phyloP scores from a whole-genome alignment of 2,888 invertebrate species.

The Ommatoiulus sabulosus region DNA sequence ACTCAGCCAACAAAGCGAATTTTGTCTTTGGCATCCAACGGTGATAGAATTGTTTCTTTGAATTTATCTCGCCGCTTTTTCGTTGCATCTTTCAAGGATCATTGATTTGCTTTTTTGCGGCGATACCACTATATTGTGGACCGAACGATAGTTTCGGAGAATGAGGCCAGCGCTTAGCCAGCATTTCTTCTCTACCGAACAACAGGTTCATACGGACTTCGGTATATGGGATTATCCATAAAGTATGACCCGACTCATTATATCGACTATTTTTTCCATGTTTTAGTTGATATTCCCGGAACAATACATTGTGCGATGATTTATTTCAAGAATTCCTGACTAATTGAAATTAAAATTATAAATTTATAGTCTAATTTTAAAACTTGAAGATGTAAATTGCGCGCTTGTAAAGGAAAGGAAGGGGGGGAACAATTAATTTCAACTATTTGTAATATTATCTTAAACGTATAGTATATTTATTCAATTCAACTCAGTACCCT shows the following conservation, averaged over 20 bases:
- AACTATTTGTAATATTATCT: no score
- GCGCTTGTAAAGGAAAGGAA: no score
- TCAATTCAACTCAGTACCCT: no score
- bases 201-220: not conserved
- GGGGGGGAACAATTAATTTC: no score
- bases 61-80: not conserved
- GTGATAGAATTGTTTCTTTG: conserved; percentile 37
- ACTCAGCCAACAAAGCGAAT: not conserved
- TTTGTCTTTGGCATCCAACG: conserved; percentile 8
- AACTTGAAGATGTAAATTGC: no score
- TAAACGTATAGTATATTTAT: no score
- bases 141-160: not conserved
- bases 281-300: no score
- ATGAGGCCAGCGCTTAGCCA: not conserved
- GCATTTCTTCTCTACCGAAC: not conserved
- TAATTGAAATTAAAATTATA: no score
- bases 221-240: not conserved
- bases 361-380: no score
- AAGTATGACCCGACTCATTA: not conserved
- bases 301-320: not conserved
- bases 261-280: not conserved
- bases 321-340: no score
- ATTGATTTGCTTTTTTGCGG: conserved; percentile 19
- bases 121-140: not conserved
- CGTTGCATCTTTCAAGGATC: conserved; percentile 41